Percentiles rank a stretch among this genome's conserved stretches.
phyloP scores from a whole-genome alignment of 1,140 invertebrate genomes.

The Psix sp. region DNA sequence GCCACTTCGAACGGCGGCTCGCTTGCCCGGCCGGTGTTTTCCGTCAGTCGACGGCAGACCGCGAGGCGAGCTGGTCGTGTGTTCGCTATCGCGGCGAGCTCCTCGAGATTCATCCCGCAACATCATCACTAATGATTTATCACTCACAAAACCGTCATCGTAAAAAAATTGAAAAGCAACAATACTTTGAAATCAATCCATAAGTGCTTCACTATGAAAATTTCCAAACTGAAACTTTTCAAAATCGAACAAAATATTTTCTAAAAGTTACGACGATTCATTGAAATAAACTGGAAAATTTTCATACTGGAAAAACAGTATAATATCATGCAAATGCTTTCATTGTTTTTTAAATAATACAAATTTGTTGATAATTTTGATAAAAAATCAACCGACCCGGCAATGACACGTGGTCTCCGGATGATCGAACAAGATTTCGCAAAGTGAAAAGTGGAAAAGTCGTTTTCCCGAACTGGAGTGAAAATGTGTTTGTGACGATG shows the following conservation, averaged over 20 bases:
- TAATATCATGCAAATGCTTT: too few relatives aligned
- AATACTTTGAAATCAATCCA: slow-evolving; percentile 1
- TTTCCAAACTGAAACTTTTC: too few relatives aligned
- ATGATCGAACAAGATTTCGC: slow-evolving; percentile 3
- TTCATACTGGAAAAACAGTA: too few relatives aligned
- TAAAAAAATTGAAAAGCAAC: too few relatives aligned
- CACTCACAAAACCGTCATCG: not conserved
- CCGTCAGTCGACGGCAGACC: slow-evolving; percentile 72
- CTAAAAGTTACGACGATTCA: too few relatives aligned
- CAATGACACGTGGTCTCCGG: slow-evolving; percentile 13
- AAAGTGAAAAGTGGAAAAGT: slow-evolving; percentile 15
- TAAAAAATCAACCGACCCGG: slow-evolving; percentile 7
- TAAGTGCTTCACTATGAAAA: not conserved
- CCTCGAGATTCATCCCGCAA: slow-evolving; percentile 9
- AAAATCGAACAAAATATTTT: too few relatives aligned
- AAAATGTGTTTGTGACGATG: not conserved
- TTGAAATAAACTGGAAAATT: too few relatives aligned
- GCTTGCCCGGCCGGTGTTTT: slow-evolving; percentile 66
- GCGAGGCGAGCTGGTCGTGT: slow-evolving; percentile 67
- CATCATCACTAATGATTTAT: slow-evolving; percentile 29
- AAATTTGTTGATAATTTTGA: not conserved
- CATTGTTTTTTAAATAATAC: too few relatives aligned
- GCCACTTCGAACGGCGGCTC: slow-evolving; percentile 6
- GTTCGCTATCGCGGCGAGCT: slow-evolving; percentile 25
- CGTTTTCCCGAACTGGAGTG: slow-evolving; percentile 3